phyloP scores from a whole-genome alignment of 2,888 invertebrate genomes.

The Escarpia spicata region DNA sequence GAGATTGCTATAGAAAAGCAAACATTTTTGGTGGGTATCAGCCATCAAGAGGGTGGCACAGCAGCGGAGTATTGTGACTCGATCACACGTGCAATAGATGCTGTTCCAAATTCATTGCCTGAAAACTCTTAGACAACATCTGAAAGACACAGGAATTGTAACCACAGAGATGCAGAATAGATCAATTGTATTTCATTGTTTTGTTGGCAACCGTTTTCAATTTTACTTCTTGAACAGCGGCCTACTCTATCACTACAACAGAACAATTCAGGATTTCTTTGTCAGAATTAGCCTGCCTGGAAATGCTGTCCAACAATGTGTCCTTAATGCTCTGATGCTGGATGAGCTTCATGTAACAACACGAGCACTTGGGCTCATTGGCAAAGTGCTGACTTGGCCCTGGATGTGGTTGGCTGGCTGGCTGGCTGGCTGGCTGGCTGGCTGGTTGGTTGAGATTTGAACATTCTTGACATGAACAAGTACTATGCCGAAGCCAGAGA shows the following conservation, averaged over 20 bases:
- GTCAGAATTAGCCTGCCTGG: background rate
- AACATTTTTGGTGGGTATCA: background rate
- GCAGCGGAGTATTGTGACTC: background rate
- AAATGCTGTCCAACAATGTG: constrained; percentile 19
- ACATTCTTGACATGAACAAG: background rate
- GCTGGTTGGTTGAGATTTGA: background rate
- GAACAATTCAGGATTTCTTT: background rate
- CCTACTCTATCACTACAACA: background rate
- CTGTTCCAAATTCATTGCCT: background rate
- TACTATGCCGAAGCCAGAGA: background rate
- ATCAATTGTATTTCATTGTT: background rate
- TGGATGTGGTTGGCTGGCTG: background rate
- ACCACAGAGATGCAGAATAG: background rate
- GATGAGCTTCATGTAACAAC: background rate
- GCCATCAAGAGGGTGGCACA: background rate
- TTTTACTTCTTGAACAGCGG: background rate
- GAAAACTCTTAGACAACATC: background rate
- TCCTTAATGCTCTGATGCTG: background rate
- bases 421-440: no score
- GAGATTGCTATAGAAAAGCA: background rate
- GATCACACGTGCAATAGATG: background rate
- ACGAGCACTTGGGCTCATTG: background rate
- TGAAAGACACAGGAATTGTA: no score
- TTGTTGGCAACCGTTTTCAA: background rate
- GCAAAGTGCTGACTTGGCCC: background rate